Evolutionary conservation across 2,888 invertebrate genomes (phyloP).

Genomic region (Thera obeliscata): DNA sequence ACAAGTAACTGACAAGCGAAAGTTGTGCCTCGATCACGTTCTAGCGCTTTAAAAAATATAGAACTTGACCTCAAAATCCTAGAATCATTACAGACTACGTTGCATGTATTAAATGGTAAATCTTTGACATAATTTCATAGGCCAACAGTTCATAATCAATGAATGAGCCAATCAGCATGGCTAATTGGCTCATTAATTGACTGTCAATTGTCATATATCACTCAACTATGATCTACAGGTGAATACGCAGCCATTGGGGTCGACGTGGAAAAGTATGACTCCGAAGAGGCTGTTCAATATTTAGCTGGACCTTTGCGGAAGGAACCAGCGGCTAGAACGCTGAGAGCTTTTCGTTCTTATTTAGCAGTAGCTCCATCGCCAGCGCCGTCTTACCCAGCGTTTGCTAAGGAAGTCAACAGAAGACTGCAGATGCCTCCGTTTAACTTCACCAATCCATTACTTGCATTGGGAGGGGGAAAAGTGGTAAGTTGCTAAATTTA

Average conservation of each 20-base stretch:
- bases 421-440: slow-evolving; percentile 94
- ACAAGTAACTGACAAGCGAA: too few relatives aligned
- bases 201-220: slow-evolving; percentile 13
- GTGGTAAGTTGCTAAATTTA: slow-evolving; percentile 77
- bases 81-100: too few relatives aligned
- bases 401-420: slow-evolving; percentile 90
- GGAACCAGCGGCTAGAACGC: slow-evolving; percentile 83
- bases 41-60: not conserved
- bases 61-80: not conserved
- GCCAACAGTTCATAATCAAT: not conserved
- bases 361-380: slow-evolving; percentile 92
- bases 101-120: not conserved
- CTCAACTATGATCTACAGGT: slow-evolving; percentile 78
- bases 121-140: not conserved
- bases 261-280: slow-evolving; percentile 94
- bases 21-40: too few relatives aligned
- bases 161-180: not conserved
- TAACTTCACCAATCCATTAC: slow-evolving; percentile 92
- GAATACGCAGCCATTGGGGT: slow-evolving; percentile 97
- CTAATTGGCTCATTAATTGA: not conserved
- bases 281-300: slow-evolving; percentile 90
- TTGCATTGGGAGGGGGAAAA: slow-evolving; percentile 88
- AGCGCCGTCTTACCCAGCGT: slow-evolving; percentile 88
- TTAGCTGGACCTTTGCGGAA: slow-evolving; percentile 90
- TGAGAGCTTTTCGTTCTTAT: slow-evolving; percentile 91